Evolutionary conservation across 2,888 invertebrate genomes (phyloP).

Genomic region (Crioceris asparagi): DNA sequence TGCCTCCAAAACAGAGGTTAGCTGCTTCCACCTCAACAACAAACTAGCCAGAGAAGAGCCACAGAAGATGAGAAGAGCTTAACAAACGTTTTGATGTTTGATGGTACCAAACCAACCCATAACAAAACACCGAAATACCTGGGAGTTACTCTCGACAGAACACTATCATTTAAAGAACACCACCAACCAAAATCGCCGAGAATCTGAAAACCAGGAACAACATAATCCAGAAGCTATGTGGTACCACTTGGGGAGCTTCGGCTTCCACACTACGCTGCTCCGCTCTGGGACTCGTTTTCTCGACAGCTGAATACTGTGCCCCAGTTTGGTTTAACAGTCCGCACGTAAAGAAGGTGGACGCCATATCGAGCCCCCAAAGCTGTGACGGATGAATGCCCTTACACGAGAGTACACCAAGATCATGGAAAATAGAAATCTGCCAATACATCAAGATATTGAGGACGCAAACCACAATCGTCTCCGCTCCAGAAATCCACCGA

Average conservation of each 20-base stretch:
- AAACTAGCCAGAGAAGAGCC: too few relatives aligned
- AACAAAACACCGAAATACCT: too few relatives aligned
- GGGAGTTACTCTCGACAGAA: too few relatives aligned
- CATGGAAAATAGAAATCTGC: slow-evolving; percentile 9
- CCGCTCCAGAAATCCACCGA: slow-evolving; percentile 8
- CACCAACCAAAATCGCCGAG: slow-evolving; percentile 1
- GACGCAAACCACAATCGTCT: slow-evolving; percentile 7
- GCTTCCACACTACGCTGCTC: slow-evolving; percentile 1
- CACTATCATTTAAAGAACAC: too few relatives aligned
- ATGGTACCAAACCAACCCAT: too few relatives aligned
- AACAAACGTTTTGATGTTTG: too few relatives aligned
- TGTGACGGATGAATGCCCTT: slow-evolving; percentile 10
- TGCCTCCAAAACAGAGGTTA: too few relatives aligned
- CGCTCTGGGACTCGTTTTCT: too few relatives aligned
- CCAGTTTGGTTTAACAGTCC: slow-evolving; percentile 6
- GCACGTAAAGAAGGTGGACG: slow-evolving; percentile 3
- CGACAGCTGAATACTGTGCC: too few relatives aligned
- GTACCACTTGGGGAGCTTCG: slow-evolving; percentile 12
- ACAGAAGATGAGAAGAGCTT: too few relatives aligned
- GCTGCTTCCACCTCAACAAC: too few relatives aligned
- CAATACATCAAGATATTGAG: slow-evolving; percentile 12
- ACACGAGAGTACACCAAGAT: slow-evolving; percentile 11
- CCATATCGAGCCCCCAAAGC: neutral
- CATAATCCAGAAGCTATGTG: slow-evolving; percentile 5
- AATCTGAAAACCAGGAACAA: neutral